Conservation (phyloP, 2,797 vertebrate species). For the Microctenopoma stevenorrisi region DNA sequence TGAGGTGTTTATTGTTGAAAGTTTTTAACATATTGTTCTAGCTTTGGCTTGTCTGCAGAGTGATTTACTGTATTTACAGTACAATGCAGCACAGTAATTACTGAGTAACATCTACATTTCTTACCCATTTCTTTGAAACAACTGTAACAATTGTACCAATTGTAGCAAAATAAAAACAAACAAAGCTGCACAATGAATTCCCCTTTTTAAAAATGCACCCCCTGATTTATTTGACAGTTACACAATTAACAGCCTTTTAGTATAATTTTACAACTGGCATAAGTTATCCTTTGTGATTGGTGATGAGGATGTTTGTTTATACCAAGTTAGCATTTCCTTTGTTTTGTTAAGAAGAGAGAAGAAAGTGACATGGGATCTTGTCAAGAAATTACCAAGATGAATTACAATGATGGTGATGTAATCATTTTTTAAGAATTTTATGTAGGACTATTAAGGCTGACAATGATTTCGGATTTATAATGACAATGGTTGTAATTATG, state of each 20-base stretch:
- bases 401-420: slow-evolving; percentile 43
- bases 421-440: slow-evolving; percentile 49
- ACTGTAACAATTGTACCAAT: slow-evolving; percentile 21
- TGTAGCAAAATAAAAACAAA: slow-evolving; percentile 15
- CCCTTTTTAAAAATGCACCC: neutral
- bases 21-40: slow-evolving; percentile 27
- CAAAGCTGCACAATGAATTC: neutral
- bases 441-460: slow-evolving; percentile 43
- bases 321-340: slow-evolving; percentile 34
- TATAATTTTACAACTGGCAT: slow-evolving; percentile 21
- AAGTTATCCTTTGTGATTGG: slow-evolving; percentile 35
- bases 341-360: slow-evolving; percentile 26
- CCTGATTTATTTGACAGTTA: slow-evolving; percentile 37
- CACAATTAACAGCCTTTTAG: slow-evolving; percentile 28
- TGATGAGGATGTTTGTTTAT: slow-evolving; percentile 49
- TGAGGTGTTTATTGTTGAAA: slow-evolving; percentile 45
- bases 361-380: slow-evolving; percentile 32
- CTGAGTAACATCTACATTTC: slow-evolving; percentile 5
- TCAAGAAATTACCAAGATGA: slow-evolving; percentile 37
- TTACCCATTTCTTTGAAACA: slow-evolving; percentile 19
- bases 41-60: slow-evolving; percentile 29
- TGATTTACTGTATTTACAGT: slow-evolving; percentile 22
- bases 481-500: slow-evolving; percentile 62
- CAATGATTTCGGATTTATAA: slow-evolving; percentile 51
- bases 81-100: slow-evolving; percentile 18